phyloP scores from a whole-genome alignment of 2,113 vertebrate genomes.

The Rhodinocichla rosea region DNA sequence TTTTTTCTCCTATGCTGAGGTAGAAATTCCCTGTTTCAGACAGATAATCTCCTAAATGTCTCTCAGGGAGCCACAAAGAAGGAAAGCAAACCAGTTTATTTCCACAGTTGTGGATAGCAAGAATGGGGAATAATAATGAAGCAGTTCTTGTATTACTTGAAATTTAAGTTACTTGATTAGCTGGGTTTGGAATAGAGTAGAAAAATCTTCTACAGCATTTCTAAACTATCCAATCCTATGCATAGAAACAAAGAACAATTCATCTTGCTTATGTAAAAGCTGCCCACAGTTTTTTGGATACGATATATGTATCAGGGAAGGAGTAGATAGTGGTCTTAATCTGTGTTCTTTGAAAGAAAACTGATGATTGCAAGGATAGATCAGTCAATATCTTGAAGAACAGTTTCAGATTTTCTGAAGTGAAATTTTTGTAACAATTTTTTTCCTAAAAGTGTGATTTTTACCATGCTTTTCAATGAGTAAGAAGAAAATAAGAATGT shows the following conservation, averaged over 20 bases:
- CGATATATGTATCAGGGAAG: neutral
- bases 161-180: neutral
- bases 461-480: neutral
- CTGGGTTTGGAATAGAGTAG: neutral
- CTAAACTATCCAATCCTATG: neutral
- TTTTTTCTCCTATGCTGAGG: neutral
- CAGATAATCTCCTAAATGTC: conserved; percentile 12
- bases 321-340: neutral
- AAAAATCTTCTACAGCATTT: neutral
- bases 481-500: neutral
- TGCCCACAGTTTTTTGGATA: neutral
- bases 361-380: neutral
- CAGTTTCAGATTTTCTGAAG: neutral
- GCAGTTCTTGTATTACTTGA: neutral
- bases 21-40: conserved; percentile 1
- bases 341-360: neutral
- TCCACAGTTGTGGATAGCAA: neutral
- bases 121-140: neutral
- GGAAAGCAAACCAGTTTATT: neutral
- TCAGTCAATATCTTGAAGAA: neutral
- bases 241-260: neutral
- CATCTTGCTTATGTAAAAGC: neutral
- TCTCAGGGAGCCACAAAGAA: neutral
- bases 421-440: neutral
- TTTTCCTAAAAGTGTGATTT: neutral